These are phyloP conservation scores for Dendroctonus valens DNA, from an alignment of 1,140 invertebrate genomes.

Conservation along the genomic window DNA sequence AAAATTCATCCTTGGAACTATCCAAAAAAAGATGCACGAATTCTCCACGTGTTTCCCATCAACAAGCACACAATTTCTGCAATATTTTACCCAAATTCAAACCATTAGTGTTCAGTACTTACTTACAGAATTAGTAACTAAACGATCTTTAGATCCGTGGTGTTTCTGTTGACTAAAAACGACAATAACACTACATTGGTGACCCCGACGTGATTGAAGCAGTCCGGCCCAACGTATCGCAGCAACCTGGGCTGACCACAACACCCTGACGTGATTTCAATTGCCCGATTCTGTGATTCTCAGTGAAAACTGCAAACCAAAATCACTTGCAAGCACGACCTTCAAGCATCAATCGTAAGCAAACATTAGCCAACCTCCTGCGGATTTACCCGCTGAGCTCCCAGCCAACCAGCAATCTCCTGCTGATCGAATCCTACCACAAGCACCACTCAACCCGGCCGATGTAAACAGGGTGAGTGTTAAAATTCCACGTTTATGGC, in stretches of 20 bases:
- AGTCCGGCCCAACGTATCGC: neutral
- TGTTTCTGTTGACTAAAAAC: neutral
- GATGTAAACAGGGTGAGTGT: conserved; percentile 3
- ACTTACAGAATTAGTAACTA: neutral
- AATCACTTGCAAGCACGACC: conserved; percentile 42
- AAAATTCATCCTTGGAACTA: too few relatives aligned
- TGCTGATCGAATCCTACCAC: neutral
- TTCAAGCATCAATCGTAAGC: conserved; percentile 45
- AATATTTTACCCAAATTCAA: too few relatives aligned
- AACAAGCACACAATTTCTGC: too few relatives aligned
- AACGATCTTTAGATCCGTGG: neutral
- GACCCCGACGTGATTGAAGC: conserved; percentile 4
- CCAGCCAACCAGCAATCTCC: neutral
- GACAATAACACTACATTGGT: neutral
- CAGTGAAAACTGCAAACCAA: neutral
- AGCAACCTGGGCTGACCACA: neutral
- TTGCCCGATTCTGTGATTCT: neutral
- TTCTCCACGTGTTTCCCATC: too few relatives aligned
- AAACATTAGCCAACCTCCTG: neutral
- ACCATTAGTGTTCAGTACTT: too few relatives aligned
- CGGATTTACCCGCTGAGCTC: neutral
- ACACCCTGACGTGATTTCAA: neutral
- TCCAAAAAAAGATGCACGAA: too few relatives aligned
- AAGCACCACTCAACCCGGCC: neutral
- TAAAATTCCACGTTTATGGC: neutral